These are phyloP conservation scores for Idaea biselata DNA, from an alignment of 2,888 invertebrate species.

Conservation along the genomic window DNA sequence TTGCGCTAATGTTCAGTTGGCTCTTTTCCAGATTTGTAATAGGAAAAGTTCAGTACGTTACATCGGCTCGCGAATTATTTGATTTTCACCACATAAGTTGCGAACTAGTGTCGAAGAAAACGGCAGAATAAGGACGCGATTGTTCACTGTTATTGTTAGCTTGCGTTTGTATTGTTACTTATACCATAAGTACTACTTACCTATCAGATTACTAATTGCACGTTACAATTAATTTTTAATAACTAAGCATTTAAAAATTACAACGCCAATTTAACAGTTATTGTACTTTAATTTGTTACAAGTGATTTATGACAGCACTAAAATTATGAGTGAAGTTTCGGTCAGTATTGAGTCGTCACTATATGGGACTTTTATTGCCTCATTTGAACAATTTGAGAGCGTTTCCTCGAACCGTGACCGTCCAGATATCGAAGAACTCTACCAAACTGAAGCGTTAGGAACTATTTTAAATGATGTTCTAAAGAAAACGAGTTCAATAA, in stretches of 20 bases:
- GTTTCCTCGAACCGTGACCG: constrained; percentile 67
- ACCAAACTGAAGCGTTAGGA: constrained; percentile 23
- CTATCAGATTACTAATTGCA: neutral
- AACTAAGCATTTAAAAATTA: neutral
- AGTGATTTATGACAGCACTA: constrained; percentile 65
- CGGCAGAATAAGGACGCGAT: constrained; percentile 10
- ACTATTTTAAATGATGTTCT: constrained; percentile 18
- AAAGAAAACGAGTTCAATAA: constrained; percentile 30
- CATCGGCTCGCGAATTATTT: constrained; percentile 32
- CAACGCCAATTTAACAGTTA: constrained; percentile 40
- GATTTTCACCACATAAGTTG: constrained; percentile 27
- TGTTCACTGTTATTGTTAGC: neutral
- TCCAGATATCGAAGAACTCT: constrained; percentile 43
- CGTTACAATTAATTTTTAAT: constrained; percentile 6
- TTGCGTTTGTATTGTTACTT: neutral
- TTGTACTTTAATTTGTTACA: constrained; percentile 45
- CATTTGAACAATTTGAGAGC: constrained; percentile 67
- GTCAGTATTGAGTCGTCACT: constrained; percentile 65
- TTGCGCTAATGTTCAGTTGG: constrained; percentile 38
- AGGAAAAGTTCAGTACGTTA: constrained; percentile 42
- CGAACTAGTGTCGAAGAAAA: constrained; percentile 11
- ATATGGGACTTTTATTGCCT: constrained; percentile 69
- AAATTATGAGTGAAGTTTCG: constrained; percentile 69
- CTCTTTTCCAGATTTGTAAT: constrained; percentile 43
- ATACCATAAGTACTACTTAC: neutral